phyloP scores from a whole-genome alignment of 2,113 vertebrate genomes.

The Oenanthe oenanthe region DNA sequence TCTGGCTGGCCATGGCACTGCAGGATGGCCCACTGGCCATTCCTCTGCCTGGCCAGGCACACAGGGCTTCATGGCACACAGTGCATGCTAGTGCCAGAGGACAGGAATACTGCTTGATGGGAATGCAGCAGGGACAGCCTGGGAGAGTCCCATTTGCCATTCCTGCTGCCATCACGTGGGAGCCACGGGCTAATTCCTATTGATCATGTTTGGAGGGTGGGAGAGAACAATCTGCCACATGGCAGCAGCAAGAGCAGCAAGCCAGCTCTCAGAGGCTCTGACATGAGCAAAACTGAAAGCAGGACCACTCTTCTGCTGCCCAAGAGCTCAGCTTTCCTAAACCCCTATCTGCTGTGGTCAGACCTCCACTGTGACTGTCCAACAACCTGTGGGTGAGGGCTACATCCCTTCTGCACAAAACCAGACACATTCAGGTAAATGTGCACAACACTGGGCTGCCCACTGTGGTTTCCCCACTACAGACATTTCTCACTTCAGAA shows the following conservation, averaged over 20 bases:
- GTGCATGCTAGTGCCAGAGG: not conserved
- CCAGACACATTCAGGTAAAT: not conserved
- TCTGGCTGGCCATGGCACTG: not conserved
- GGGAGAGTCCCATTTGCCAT: not conserved
- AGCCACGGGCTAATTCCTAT: not conserved
- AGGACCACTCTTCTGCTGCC: not conserved
- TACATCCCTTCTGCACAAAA: not conserved
- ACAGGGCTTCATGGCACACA: rapidly evolving
- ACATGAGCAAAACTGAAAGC: not conserved
- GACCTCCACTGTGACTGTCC: not conserved
- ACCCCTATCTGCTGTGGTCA: not conserved
- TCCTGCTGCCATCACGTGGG: not conserved
- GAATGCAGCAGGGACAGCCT: not conserved
- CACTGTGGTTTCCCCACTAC: rapidly evolving
- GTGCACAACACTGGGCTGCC: rapidly evolving
- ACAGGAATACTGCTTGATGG: not conserved
- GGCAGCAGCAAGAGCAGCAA: not conserved
- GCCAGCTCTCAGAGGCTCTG: not conserved
- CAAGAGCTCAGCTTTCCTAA: not conserved
- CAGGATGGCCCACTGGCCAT: not conserved
- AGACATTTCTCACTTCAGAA: not conserved
- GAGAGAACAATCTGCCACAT: not conserved
- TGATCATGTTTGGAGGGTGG: not conserved
- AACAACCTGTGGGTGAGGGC: rapidly evolving
- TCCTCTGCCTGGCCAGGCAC: not conserved